These are phyloP conservation scores for Idaea biselata DNA, from an alignment of 2,888 invertebrate genomes.

Conservation along the genomic window DNA sequence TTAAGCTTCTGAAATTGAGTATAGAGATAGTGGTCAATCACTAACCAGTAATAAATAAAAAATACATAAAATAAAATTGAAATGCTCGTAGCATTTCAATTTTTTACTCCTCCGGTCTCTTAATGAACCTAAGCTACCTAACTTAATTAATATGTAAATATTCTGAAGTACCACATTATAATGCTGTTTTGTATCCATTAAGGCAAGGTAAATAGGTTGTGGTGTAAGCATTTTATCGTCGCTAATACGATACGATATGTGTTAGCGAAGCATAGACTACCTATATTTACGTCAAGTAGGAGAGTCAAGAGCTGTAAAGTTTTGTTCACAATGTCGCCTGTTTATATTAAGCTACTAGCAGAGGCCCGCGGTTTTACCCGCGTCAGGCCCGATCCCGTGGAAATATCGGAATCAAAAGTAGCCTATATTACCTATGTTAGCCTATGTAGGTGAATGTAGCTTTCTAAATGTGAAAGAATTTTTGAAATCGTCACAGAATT, in stretches of 20 bases:
- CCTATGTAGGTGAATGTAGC: too few species aligned
- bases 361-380: too few species aligned
- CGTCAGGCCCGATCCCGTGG: too few species aligned
- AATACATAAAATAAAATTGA: background rate
- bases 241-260: constrained; percentile 37
- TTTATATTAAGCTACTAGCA: background rate
- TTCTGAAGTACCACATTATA: background rate
- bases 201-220: constrained; percentile 33
- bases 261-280: constrained; percentile 19
- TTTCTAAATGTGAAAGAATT: too few species aligned
- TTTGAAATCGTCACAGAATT: too few species aligned
- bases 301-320: constrained; percentile 24
- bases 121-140: background rate
- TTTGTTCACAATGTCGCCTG: constrained; percentile 18
- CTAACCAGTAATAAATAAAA: too few species aligned
- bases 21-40: too few species aligned
- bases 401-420: too few species aligned
- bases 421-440: too few species aligned
- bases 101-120: background rate
- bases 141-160: background rate
- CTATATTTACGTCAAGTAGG: background rate
- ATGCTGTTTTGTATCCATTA: constrained; percentile 16
- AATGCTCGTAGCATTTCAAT: background rate
- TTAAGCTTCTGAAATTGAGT: too few species aligned
- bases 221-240: constrained; percentile 32